Percentiles rank a stretch among this genome's conserved stretches.
Conservation (phyloP, 1,140 invertebrate genomes). For the Helicoverpa armigera region DNA sequence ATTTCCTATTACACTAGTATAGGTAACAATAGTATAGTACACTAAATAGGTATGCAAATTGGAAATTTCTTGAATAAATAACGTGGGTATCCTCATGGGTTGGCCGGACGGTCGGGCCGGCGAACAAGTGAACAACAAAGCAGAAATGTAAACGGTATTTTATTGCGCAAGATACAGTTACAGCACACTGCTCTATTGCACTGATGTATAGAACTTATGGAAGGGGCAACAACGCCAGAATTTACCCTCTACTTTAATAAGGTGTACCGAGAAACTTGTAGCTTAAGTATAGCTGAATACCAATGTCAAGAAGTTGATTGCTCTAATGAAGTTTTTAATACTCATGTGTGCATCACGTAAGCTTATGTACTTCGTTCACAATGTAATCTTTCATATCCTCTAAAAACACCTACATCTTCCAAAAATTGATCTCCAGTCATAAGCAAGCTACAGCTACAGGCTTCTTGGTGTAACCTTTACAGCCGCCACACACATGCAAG, state of each 20-base stretch:
- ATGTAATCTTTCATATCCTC: no score
- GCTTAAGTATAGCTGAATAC: no score
- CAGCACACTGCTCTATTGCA: conserved; percentile 40
- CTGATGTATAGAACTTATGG: conserved; percentile 46
- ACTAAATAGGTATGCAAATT: conserved; percentile 48
- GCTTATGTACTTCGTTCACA: no score
- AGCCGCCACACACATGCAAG: no score
- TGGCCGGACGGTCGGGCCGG: conserved; percentile 36
- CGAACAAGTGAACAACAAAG: conserved; percentile 64
- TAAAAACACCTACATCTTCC: no score
- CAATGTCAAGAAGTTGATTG: no score
- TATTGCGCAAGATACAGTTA: conserved; percentile 65
- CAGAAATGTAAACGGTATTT: conserved; percentile 68
- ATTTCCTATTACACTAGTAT: conserved; percentile 4
- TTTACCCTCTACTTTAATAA: background rate
- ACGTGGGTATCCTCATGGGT: conserved; percentile 22
- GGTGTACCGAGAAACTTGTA: no score
- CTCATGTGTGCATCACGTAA: no score
- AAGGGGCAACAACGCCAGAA: background rate
- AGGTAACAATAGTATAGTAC: conserved; percentile 17
- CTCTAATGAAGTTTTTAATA: no score
- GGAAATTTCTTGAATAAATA: conserved; percentile 55
- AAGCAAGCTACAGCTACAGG: no score
- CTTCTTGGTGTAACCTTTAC: no score
- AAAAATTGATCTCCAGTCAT: no score